These are phyloP conservation scores for Stichopus horrens DNA, from an alignment of 53 echinoderm and acorn worm genomes.

Conservation along the genomic window DNA sequence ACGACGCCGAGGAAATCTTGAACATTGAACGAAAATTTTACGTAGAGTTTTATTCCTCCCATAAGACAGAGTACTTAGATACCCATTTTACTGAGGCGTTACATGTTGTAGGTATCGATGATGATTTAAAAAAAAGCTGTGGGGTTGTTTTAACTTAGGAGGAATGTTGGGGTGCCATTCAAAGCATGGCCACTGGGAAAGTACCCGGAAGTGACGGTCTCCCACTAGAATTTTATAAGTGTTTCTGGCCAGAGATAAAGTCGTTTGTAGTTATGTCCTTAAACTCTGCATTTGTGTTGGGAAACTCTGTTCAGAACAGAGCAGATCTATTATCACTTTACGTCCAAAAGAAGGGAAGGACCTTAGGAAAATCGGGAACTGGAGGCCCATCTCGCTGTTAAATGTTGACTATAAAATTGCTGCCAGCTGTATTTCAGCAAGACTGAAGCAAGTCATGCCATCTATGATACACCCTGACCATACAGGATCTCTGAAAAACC, in stretches of 20 bases:
- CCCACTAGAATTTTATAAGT: background rate
- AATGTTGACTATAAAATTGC: conserved; percentile 7
- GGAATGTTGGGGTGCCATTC: background rate
- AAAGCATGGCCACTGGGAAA: background rate
- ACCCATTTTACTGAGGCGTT: background rate
- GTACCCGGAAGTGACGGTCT: background rate
- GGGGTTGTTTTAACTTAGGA: background rate
- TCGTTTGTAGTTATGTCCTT: conserved; percentile 20
- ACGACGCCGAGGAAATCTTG: too few relatives aligned
- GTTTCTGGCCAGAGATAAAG: conserved; percentile 15
- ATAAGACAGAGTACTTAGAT: background rate
- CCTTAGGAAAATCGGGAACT: conserved; percentile 13
- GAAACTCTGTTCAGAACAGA: conserved; percentile 20
- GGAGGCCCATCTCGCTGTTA: background rate
- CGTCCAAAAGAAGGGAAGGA: background rate
- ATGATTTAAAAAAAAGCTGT: conserved; percentile 20
- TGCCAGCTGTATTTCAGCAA: background rate
- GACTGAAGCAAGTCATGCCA: background rate
- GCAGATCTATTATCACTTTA: conserved; percentile 13
- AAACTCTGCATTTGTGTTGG: background rate
- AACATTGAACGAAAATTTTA: background rate
- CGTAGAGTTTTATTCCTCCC: background rate
- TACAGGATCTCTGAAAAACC: background rate
- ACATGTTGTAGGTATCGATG: conserved; percentile 6
- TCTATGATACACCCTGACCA: background rate